These are phyloP conservation scores for Copsychus sechellarum DNA, from an alignment of 2,113 vertebrate genomes.

Conservation along the genomic window DNA sequence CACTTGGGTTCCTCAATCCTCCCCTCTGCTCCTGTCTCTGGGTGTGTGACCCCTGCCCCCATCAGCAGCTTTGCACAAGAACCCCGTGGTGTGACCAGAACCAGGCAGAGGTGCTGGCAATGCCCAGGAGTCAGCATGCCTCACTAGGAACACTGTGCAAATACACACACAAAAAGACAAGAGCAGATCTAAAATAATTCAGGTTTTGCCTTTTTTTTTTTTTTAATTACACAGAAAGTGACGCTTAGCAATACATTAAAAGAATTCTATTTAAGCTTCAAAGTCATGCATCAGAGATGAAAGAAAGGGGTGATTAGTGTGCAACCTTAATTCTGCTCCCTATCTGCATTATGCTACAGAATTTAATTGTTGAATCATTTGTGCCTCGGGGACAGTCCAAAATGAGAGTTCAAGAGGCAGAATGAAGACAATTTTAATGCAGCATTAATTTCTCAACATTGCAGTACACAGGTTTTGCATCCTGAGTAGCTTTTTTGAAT, in stretches of 20 bases:
- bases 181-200: neutral
- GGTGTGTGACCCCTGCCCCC: neutral
- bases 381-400: neutral
- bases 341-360: neutral
- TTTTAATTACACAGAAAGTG: neutral
- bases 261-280: constrained; percentile 19
- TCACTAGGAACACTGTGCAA: neutral
- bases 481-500: neutral
- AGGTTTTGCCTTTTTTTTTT: neutral
- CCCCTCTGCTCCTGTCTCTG: neutral
- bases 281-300: neutral
- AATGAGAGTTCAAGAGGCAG: neutral
- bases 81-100: neutral
- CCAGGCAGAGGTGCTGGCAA: rapidly evolving
- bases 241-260: neutral
- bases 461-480: neutral
- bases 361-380: neutral
- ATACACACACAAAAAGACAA: neutral
- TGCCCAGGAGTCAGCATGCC: rapidly evolving
- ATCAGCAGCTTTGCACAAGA: neutral
- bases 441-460: neutral
- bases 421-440: neutral
- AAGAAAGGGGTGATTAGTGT: neutral
- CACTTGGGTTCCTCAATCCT: neutral
- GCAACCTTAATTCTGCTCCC: constrained; percentile 5